Evolutionary conservation across 2,113 vertebrate species (phyloP).

Genomic region (Ardeotis arabs): DNA sequence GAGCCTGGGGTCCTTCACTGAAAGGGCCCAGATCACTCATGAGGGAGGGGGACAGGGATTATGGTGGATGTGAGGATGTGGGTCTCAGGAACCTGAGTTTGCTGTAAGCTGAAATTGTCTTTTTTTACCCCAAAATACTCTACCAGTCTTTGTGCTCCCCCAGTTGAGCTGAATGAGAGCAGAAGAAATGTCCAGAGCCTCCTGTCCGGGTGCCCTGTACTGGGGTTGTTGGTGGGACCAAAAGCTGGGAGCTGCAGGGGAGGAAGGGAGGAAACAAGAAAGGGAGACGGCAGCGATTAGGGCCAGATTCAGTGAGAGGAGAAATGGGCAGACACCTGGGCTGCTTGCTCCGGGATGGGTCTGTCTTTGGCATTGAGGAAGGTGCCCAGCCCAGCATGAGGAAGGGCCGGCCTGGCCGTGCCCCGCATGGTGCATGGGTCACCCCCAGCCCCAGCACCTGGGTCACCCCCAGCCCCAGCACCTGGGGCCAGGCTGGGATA

Average conservation of each 20-base stretch:
- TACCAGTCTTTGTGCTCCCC: not conserved
- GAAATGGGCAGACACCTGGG: too few species aligned
- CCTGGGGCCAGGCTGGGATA: not conserved
- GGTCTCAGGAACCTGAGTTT: not conserved
- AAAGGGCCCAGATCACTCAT: not conserved
- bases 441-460: not conserved
- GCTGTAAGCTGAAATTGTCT: not conserved
- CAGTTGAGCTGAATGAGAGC: not conserved
- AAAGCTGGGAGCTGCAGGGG: not conserved
- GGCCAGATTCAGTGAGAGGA: not conserved
- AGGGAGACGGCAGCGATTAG: not conserved
- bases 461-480: too few species aligned
- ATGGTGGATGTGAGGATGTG: not conserved
- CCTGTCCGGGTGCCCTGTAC: not conserved
- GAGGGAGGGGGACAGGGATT: not conserved
- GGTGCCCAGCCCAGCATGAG: not conserved
- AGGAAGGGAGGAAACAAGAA: not conserved
- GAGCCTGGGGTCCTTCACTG: not conserved
- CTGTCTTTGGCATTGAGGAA: not conserved
- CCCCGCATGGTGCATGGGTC: not conserved
- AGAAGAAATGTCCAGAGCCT: not conserved
- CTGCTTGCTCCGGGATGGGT: not conserved
- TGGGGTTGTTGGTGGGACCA: not conserved
- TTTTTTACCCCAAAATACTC: accelerated
- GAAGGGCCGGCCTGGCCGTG: not conserved